Base-by-base conservation (phyloP, 2,113 vertebrate genomes). In the Amphiprion percula region DNA sequence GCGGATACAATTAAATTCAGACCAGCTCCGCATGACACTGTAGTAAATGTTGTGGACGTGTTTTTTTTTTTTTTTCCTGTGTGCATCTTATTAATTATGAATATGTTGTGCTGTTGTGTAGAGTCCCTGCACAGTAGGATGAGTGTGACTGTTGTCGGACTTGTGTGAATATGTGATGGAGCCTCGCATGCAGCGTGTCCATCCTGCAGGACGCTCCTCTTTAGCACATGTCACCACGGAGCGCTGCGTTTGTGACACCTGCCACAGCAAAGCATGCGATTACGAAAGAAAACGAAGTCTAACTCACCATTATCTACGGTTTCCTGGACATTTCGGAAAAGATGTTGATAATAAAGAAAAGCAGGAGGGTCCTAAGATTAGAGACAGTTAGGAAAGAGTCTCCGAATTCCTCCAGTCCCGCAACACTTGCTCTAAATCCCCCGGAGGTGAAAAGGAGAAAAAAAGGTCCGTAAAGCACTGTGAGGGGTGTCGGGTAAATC, bases 241-340 rank as follows among this genome's bases (percentile, higher is more conserved):
- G 41, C 41, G 41, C 47, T 21, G 46, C 44, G 16, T 24, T 26
- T 56, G 11, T 46, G 8, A 59, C 74, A 49, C 17, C 62, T 71
- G 7, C 10, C 56, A 23, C 58, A 41, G 37, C 24, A 5, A 28
- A 65, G 12, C 58, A 30, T 3, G 10, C 19, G 23, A 9, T 37
- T 37, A 9, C 33, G 7, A 37, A 0, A 11, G 14, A 52, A 21
- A 9, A 9, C 4, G 47, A 12, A 8, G 14, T 4, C 1, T 1
- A n/a, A 88, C 87, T 88, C 64, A 89, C 87, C 87, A 79, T 87
- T 10, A 50, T 50, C 54, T 44, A 46, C 4, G 28, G 7, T 53
- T 73, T 71, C 49, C 41, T 24, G 28, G 9, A 49, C 37, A 59
- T 78, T 16, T 70, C 61, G 30, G 44, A 19, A 15, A 50, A 69